Evolutionary conservation across 2,888 invertebrate genomes (phyloP).

Genomic region (Villa cingulata): DNA sequence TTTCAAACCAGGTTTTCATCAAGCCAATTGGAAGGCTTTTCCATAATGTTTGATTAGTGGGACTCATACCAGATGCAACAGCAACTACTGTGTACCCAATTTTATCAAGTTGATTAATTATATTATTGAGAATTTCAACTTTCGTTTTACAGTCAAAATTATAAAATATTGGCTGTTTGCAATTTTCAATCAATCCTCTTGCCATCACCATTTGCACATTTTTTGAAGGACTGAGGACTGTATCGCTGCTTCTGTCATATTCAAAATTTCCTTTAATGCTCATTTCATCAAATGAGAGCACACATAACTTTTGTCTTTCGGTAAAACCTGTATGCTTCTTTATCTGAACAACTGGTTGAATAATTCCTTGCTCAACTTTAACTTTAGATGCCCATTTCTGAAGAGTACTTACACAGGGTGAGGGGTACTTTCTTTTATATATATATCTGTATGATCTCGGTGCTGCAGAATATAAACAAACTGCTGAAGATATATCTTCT

Average conservation of each 20-base stretch:
- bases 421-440: background rate
- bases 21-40: background rate
- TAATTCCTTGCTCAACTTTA: background rate
- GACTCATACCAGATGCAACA: background rate
- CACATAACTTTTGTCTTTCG: background rate
- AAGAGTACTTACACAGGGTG: background rate
- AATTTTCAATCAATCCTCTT: background rate
- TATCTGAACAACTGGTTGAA: background rate
- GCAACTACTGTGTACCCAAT: background rate
- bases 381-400: background rate
- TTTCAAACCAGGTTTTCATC: constrained; percentile 11
- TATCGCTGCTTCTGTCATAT: background rate
- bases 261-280: background rate
- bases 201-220: background rate
- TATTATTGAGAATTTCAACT: background rate
- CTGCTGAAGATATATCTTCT: background rate
- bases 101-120: background rate
- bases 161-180: background rate
- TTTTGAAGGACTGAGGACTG: background rate
- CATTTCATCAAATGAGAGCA: background rate
- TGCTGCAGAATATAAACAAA: background rate
- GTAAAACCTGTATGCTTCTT: background rate
- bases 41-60: background rate
- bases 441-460: background rate
- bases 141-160: background rate